Conservation (phyloP, 30 jellyfish, hydroid and myxozoan species). For the Calvadosia cruxmelitensis region DNA sequence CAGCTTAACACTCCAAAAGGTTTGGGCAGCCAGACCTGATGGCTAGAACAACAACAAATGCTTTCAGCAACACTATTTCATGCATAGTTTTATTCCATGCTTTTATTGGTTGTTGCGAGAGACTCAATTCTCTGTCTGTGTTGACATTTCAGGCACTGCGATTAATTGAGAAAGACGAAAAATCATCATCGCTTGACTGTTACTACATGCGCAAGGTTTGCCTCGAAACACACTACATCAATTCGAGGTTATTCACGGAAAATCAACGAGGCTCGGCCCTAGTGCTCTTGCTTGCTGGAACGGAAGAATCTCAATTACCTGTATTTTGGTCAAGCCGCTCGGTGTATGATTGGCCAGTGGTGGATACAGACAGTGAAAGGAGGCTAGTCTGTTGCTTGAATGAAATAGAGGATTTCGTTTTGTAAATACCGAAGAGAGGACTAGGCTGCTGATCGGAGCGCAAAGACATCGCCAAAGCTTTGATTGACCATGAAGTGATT, state of each 20-base stretch:
- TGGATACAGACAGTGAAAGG: background rate
- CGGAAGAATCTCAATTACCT: background rate
- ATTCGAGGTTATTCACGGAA: background rate
- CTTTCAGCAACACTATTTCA: too few relatives aligned
- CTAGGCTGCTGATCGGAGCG: too few relatives aligned
- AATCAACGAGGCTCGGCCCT: background rate
- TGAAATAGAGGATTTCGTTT: background rate
- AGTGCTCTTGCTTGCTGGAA: background rate
- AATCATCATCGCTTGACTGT: background rate
- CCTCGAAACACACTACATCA: background rate
- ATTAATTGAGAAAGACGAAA: too few relatives aligned
- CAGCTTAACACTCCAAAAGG: too few relatives aligned
- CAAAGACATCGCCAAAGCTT: too few relatives aligned
- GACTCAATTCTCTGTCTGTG: too few relatives aligned
- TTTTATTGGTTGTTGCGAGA: too few relatives aligned
- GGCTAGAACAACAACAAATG: too few relatives aligned
- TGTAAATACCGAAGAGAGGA: background rate
- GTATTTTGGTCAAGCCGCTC: background rate
- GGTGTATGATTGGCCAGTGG: background rate
- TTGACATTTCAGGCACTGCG: too few relatives aligned
- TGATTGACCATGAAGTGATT: too few relatives aligned
- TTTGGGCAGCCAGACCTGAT: too few relatives aligned
- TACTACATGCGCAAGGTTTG: background rate
- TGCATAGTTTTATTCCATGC: too few relatives aligned
- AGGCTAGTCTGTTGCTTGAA: background rate